phyloP scores from a whole-genome alignment of 2,113 vertebrate species.

The Gopherus evgoodei region DNA sequence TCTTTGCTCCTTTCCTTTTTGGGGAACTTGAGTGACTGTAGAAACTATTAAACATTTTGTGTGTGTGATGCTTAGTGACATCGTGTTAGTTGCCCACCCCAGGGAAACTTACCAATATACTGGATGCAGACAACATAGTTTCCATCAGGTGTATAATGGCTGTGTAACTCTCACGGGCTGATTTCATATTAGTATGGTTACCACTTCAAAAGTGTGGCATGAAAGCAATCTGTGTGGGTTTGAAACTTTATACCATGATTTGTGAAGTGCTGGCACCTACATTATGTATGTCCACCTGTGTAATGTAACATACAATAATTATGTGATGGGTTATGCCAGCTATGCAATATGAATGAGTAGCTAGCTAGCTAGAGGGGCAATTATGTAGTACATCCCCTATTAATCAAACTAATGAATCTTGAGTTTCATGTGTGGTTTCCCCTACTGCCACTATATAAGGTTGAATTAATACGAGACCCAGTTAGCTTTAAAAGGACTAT shows the following conservation, averaged over 20 bases:
- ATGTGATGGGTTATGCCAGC: not conserved
- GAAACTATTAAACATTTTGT: not conserved
- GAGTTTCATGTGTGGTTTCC: not conserved
- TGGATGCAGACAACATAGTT: not conserved
- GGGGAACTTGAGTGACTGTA: not conserved
- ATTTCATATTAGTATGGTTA: not conserved
- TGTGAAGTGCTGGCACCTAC: not conserved
- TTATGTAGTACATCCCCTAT: not conserved
- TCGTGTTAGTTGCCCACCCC: not conserved
- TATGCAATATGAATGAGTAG: not conserved
- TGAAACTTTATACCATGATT: not conserved
- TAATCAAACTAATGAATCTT: not conserved
- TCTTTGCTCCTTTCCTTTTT: not conserved
- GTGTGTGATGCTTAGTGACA: not conserved
- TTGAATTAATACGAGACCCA: not conserved
- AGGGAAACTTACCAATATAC: not conserved
- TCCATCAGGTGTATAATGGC: not conserved
- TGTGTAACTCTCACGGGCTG: not conserved
- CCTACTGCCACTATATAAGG: not conserved
- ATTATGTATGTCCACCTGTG: not conserved
- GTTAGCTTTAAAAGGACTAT: not conserved
- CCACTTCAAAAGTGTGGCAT: not conserved
- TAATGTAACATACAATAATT: fast-evolving
- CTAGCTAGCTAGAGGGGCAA: not conserved
- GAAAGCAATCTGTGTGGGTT: not conserved